Evolutionary conservation across 2,888 invertebrate species (phyloP).

Genomic region (Pocota personata): DNA sequence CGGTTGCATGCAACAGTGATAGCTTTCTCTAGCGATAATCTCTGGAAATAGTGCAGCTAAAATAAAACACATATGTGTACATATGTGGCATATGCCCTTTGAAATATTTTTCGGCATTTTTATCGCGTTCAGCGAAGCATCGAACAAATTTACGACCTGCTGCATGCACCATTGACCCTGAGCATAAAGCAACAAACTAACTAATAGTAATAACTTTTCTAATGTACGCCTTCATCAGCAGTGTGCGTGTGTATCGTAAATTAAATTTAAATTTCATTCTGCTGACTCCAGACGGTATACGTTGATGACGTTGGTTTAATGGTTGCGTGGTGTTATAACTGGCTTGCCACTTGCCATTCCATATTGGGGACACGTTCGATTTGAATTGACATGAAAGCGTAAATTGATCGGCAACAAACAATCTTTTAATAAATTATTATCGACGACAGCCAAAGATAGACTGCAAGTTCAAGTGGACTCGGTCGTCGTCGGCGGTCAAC

Average conservation of each 20-base stretch:
- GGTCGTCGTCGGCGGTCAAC: not conserved
- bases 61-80: not conserved
- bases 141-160: conserved; percentile 38
- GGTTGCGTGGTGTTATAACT: conserved; percentile 47
- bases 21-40: conserved; percentile 33
- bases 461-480: conserved; percentile 65
- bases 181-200: conserved; percentile 3
- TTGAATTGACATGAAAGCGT: conserved; percentile 60
- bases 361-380: conserved; percentile 49
- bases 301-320: conserved; percentile 22
- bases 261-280: conserved; percentile 15
- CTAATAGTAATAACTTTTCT: not conserved
- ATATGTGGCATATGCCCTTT: not conserved
- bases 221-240: not conserved
- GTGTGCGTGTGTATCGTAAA: not conserved
- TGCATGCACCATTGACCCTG: conserved; percentile 57
- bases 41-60: not conserved
- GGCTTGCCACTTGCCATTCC: conserved; percentile 38
- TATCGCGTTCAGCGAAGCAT: conserved; percentile 12
- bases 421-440: conserved; percentile 51
- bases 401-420: conserved; percentile 54
- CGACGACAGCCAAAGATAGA: conserved; percentile 48
- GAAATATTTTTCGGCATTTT: conserved; percentile 33
- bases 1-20: conserved; percentile 20
- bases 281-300: conserved; percentile 12